Conservation (phyloP, 2,113 vertebrate species). For the Stomatorhinus ivindoensis region DNA sequence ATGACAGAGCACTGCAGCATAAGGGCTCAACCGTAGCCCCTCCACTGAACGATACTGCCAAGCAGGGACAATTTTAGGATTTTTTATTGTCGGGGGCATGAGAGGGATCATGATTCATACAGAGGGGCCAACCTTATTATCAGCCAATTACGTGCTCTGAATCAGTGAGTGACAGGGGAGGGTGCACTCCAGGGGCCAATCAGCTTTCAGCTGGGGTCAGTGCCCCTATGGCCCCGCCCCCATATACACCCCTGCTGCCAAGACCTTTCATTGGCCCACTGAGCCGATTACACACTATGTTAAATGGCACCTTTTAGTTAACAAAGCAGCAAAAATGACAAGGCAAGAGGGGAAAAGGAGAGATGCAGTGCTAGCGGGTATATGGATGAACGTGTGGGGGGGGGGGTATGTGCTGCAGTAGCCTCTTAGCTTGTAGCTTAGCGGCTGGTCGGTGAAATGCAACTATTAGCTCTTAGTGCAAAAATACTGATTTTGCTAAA, state of each 20-base stretch:
- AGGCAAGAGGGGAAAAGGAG: background rate
- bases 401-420: background rate
- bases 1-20: background rate
- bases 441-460: background rate
- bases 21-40: background rate
- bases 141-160: background rate
- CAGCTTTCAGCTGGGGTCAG: background rate
- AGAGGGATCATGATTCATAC: background rate
- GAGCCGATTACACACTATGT: slow-evolving; percentile 19
- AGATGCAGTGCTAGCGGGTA: background rate
- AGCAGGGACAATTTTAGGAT: background rate
- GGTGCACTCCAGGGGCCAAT: background rate
- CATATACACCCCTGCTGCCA: background rate
- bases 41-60: slow-evolving; percentile 18
- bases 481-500: background rate
- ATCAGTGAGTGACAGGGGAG: background rate
- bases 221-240: background rate
- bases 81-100: background rate
- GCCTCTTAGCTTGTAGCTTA: background rate
- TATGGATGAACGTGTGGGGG: background rate
- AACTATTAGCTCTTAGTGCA: background rate
- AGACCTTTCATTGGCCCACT: slow-evolving; percentile 8
- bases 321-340: slow-evolving; percentile 10
- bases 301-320: slow-evolving; percentile 14
- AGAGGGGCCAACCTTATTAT: background rate